Percentiles rank a stretch among this genome's conserved stretches.
These are phyloP conservation scores for Dendroctonus valens DNA, from an alignment of 1,140 invertebrate genomes.

Conservation along the genomic window DNA sequence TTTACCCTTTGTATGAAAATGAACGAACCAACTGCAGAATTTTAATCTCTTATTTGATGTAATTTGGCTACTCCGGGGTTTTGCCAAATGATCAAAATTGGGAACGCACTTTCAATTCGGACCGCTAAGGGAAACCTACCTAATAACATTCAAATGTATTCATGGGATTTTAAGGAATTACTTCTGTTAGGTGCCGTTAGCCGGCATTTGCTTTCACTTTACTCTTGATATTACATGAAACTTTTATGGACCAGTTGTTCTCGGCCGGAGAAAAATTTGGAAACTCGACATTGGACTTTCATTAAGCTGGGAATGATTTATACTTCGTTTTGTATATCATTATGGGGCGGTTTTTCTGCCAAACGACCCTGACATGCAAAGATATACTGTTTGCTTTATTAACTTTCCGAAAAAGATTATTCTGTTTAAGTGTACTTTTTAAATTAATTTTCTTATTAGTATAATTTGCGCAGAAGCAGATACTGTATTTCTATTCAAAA, in stretches of 20 bases:
- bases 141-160: slow-evolving; percentile 32
- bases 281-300: background rate
- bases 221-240: slow-evolving; percentile 25
- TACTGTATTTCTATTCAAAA: too few relatives aligned
- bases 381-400: too few relatives aligned
- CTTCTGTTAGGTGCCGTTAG: slow-evolving; percentile 27
- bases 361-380: background rate
- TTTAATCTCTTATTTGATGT: too few relatives aligned
- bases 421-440: too few relatives aligned
- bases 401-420: too few relatives aligned
- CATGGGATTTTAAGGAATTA: slow-evolving; percentile 33
- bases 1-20: too few relatives aligned
- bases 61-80: too few relatives aligned
- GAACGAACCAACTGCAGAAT: too few relatives aligned
- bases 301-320: background rate
- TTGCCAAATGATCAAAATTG: too few relatives aligned
- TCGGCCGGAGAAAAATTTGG: background rate
- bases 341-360: background rate
- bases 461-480: too few relatives aligned
- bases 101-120: slow-evolving; percentile 5
- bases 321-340: background rate
- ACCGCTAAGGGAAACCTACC: slow-evolving; percentile 6
- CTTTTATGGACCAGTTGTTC: slow-evolving; percentile 6
- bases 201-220: slow-evolving; percentile 23
- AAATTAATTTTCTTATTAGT: too few relatives aligned